These are phyloP conservation scores for Psilopsiagon aurifrons DNA, from an alignment of 2,113 vertebrate species.

Conservation along the genomic window DNA sequence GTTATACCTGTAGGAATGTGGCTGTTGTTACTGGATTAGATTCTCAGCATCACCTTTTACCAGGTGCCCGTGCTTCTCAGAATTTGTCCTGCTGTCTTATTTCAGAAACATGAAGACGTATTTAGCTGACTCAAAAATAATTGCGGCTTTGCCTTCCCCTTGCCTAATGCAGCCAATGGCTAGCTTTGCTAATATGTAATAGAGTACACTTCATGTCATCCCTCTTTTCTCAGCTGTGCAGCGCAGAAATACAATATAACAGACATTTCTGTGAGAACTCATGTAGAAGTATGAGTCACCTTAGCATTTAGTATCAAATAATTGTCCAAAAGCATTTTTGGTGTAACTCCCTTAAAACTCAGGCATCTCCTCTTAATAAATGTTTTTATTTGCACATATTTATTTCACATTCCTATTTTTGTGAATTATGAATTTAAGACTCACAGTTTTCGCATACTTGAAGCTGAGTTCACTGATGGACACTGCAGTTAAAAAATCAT, in stretches of 20 bases:
- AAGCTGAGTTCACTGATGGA: neutral
- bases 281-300: neutral
- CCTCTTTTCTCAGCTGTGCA: neutral
- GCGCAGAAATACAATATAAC: neutral
- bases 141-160: neutral
- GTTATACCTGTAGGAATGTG: neutral
- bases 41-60: neutral
- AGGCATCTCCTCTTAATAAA: neutral
- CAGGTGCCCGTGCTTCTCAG: neutral
- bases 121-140: neutral
- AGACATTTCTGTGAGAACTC: constrained; percentile 5
- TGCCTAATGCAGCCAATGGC: neutral
- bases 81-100: neutral
- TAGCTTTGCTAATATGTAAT: neutral
- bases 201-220: neutral
- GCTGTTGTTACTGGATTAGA: neutral
- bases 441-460: neutral
- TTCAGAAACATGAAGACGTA: neutral
- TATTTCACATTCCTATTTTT: neutral
- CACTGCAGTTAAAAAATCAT: neutral
- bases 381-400: neutral
- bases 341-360: neutral
- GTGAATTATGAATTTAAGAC: neutral
- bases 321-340: neutral
- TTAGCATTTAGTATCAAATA: neutral